These are phyloP conservation scores for Geopemphigus sp. DNA, from an alignment of 1,140 invertebrate species.

Conservation along the genomic window DNA sequence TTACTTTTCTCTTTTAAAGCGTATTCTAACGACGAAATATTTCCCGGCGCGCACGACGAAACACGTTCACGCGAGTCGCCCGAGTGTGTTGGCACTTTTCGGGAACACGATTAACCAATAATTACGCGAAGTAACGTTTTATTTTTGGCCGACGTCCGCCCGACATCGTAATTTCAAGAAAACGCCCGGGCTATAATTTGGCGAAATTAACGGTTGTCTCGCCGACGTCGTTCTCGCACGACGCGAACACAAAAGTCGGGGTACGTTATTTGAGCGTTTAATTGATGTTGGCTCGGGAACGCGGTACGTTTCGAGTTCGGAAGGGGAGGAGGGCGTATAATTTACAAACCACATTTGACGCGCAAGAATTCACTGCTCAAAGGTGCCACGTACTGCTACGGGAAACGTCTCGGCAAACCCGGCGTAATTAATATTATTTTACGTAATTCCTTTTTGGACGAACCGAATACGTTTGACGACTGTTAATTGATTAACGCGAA, in stretches of 20 bases:
- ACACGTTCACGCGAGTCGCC: no score
- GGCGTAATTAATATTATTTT: no score
- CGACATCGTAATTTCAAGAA: not conserved
- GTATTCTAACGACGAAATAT: no score
- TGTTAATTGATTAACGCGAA: no score
- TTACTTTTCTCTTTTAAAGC: no score
- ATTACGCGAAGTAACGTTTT: no score
- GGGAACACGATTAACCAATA: no score
- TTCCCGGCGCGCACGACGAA: no score
- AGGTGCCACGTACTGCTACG: not conserved
- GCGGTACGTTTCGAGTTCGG: not conserved
- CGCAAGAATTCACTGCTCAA: constrained; percentile 31
- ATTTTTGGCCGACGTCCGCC: no score
- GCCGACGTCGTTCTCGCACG: not conserved
- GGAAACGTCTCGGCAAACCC: not conserved
- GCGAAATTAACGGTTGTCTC: not conserved
- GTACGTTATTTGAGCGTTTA: constrained; percentile 14
- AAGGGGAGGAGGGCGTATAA: not conserved
- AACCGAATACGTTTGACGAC: no score
- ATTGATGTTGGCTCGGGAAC: constrained; percentile 1
- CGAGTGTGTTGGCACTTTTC: no score
- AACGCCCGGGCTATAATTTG: constrained; percentile 11
- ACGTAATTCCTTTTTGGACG: no score
- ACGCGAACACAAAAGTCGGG: not conserved
- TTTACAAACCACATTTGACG: constrained; percentile 29